These are phyloP conservation scores for Semicossyphus pulcher DNA, from an alignment of 2,113 vertebrate genomes.

Conservation along the genomic window DNA sequence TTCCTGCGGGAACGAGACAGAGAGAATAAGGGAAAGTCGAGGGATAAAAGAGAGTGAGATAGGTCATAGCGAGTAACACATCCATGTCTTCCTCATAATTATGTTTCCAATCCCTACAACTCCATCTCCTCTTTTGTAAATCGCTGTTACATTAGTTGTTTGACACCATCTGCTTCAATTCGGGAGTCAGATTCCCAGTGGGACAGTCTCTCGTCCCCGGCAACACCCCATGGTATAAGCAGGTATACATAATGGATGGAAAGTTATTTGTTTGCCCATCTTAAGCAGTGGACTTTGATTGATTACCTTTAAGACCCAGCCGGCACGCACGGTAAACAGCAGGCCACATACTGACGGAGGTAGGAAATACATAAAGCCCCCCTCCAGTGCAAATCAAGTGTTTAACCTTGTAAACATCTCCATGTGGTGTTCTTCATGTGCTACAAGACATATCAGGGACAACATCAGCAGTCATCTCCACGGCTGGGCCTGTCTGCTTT, in stretches of 20 bases:
- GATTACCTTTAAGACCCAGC: background rate
- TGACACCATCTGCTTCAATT: background rate
- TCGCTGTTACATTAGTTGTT: background rate
- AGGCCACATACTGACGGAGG: background rate
- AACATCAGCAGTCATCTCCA: too few species aligned
- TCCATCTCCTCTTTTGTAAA: background rate
- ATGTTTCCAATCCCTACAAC: background rate
- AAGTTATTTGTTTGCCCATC: background rate
- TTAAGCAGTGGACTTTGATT: background rate
- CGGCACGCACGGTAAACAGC: background rate
- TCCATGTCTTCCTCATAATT: background rate
- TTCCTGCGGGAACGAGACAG: constrained; percentile 81
- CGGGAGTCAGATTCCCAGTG: background rate
- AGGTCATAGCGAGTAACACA: background rate
- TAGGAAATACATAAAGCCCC: too few species aligned
- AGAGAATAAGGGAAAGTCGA: background rate
- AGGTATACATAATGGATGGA: background rate
- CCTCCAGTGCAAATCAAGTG: too few species aligned
- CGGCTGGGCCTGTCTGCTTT: too few species aligned
- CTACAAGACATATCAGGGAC: too few species aligned
- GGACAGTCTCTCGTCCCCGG: background rate
- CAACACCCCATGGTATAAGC: background rate
- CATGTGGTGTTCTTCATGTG: too few species aligned
- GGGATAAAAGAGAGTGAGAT: background rate
- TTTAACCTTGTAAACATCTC: too few species aligned